These are phyloP conservation scores for Stegastes partitus DNA, from an alignment of 2,113 vertebrate genomes.

Conservation along the genomic window DNA sequence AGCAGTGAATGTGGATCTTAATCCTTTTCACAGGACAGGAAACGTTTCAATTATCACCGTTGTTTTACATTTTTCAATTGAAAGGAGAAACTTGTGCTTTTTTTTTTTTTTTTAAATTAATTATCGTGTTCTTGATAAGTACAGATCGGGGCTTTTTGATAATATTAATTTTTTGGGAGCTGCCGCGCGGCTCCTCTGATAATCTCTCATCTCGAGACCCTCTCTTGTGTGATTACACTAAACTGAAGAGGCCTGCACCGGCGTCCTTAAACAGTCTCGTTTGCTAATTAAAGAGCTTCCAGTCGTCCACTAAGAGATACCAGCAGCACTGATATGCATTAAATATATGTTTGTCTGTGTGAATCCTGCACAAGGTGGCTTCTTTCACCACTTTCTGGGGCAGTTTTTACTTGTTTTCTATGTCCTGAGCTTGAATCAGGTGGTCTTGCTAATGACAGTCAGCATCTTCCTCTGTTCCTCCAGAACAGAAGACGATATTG, in stretches of 20 bases:
- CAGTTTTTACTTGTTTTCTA: too few species aligned
- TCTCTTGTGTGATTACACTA: slow-evolving; percentile 79
- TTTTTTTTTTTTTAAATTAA: slow-evolving; percentile 74
- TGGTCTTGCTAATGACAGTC: too few species aligned
- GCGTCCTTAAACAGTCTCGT: slow-evolving; percentile 81
- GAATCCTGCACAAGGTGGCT: not conserved
- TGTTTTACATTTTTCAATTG: slow-evolving; percentile 51
- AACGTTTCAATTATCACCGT: slow-evolving; percentile 51
- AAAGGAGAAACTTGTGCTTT: slow-evolving; percentile 51
- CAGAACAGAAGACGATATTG: too few species aligned
- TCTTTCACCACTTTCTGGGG: too few species aligned
- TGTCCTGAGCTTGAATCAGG: too few species aligned
- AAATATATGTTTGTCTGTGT: too few species aligned
- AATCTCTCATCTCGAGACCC: slow-evolving; percentile 81
- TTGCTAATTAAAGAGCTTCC: slow-evolving; percentile 76
- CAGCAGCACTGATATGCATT: not conserved
- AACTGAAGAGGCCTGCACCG: slow-evolving; percentile 81
- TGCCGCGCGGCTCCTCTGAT: slow-evolving; percentile 76
- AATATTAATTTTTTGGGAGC: slow-evolving; percentile 75
- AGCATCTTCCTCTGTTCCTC: too few species aligned
- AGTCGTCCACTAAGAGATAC: slow-evolving; percentile 61
- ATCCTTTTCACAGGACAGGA: slow-evolving; percentile 41
- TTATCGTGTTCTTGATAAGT: slow-evolving; percentile 80
- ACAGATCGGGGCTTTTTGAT: slow-evolving; percentile 78
- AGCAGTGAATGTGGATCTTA: slow-evolving; percentile 4